Evolutionary conservation across 2,888 invertebrate genomes (phyloP).

Genomic region (Mesorhabditis spiculigera): DNA sequence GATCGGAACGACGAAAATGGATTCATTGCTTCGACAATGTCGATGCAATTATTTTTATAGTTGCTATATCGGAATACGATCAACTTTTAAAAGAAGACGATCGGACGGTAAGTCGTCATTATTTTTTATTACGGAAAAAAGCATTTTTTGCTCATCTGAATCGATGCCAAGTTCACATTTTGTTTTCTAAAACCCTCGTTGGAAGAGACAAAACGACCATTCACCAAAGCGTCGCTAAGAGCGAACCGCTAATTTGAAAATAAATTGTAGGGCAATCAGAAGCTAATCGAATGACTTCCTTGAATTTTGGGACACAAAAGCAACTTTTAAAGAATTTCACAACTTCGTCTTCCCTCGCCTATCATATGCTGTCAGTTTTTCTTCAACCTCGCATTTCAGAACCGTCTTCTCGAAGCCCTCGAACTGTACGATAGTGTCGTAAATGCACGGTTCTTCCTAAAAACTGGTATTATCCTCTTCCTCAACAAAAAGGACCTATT

Average conservation of each 20-base stretch:
- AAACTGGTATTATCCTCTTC: slow-evolving; percentile 51
- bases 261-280: too few relatives aligned
- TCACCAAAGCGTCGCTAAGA: too few relatives aligned
- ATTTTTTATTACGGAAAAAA: too few relatives aligned
- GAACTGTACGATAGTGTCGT: slow-evolving; percentile 41
- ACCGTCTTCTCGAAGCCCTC: slow-evolving; percentile 51
- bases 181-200: too few relatives aligned
- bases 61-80: slow-evolving; percentile 51
- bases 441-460: slow-evolving; percentile 37
- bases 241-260: too few relatives aligned
- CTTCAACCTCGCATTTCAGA: slow-evolving; percentile 28
- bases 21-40: slow-evolving; percentile 50
- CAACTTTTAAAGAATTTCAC: too few relatives aligned
- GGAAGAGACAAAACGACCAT: too few relatives aligned
- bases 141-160: too few relatives aligned
- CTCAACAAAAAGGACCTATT: slow-evolving; percentile 56
- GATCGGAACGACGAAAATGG: slow-evolving; percentile 52
- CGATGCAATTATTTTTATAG: slow-evolving; percentile 48
- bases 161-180: too few relatives aligned
- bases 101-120: slow-evolving; percentile 24
- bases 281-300: too few relatives aligned
- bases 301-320: too few relatives aligned
- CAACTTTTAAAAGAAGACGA: slow-evolving; percentile 45
- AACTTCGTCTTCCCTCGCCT: too few relatives aligned
- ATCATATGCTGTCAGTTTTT: neutral